A percentile compares a stretch with the other conserved stretches of the same genome.
phyloP scores from a whole-genome alignment of 2,888 invertebrate genomes.

The Coelinius sp. region DNA sequence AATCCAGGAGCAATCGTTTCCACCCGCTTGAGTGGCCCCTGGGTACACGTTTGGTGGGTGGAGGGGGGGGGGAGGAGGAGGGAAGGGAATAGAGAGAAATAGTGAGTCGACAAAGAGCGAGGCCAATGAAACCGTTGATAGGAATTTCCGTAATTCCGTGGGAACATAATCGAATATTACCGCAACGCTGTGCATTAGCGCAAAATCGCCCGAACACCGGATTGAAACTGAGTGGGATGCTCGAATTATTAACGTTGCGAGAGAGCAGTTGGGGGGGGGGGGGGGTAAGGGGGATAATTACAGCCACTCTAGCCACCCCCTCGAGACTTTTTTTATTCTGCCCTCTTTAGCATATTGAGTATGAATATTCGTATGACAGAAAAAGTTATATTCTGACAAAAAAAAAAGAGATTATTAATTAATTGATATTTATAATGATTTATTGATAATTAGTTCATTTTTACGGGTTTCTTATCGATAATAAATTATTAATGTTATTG shows the following conservation, averaged over 20 bases:
- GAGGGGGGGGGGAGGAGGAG: slow-evolving; percentile 8
- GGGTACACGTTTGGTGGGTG: slow-evolving; percentile 5
- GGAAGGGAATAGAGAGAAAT: slow-evolving; percentile 3
- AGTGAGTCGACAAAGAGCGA: slow-evolving; percentile 13
- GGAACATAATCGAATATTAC: slow-evolving; percentile 43
- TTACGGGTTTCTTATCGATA: background rate
- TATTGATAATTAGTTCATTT: background rate
- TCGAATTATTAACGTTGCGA: slow-evolving; percentile 40
- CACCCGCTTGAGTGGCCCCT: slow-evolving; percentile 17
- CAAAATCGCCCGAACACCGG: slow-evolving; percentile 37
- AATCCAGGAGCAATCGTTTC: slow-evolving; percentile 25
- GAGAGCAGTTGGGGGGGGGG: background rate
- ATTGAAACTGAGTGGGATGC: slow-evolving; percentile 41
- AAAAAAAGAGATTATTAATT: background rate
- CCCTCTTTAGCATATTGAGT: slow-evolving; percentile 11
- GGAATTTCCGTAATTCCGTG: slow-evolving; percentile 41
- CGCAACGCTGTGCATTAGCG: slow-evolving; percentile 41
- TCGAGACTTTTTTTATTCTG: slow-evolving; percentile 4
- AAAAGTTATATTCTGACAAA: background rate
- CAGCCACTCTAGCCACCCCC: slow-evolving; percentile 21
- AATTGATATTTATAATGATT: background rate
- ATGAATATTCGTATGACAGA: background rate
- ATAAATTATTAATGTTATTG: background rate
- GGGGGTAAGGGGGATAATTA: slow-evolving; percentile 30
- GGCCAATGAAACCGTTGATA: slow-evolving; percentile 39